These are phyloP conservation scores for Pedionomus torquatus DNA, from an alignment of 2,113 vertebrate species.

Conservation along the genomic window DNA sequence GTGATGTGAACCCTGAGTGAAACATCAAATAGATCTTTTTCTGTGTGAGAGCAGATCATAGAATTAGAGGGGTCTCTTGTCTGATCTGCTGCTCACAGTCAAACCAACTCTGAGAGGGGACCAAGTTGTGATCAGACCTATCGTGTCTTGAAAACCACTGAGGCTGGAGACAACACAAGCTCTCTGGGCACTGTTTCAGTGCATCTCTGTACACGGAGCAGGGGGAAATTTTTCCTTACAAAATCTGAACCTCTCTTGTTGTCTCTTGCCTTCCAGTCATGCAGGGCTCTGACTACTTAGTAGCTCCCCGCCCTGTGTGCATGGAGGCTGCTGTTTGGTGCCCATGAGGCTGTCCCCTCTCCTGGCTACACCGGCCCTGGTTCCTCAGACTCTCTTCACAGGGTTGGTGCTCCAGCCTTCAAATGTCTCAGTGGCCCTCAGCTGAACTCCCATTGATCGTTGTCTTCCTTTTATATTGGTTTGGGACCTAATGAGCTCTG, in stretches of 20 bases:
- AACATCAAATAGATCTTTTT: not conserved
- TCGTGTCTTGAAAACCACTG: not conserved
- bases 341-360: not conserved
- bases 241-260: not conserved
- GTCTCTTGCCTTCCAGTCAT: not conserved
- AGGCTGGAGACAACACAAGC: not conserved
- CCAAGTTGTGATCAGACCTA: rapidly evolving
- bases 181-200: not conserved
- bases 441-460: not conserved
- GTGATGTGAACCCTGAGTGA: not conserved
- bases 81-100: not conserved
- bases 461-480: not conserved
- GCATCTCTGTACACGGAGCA: no score
- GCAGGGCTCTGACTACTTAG: not conserved
- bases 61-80: not conserved
- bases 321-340: not conserved
- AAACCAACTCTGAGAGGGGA: not conserved
- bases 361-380: not conserved
- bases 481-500: rapidly evolving
- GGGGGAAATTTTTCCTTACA: not conserved
- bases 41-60: rapidly evolving
- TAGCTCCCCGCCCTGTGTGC: rapidly evolving
- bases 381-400: not conserved
- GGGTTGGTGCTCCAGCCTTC: not conserved
- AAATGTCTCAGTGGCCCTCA: not conserved